Conservation (phyloP, 2,113 vertebrate genomes). For the Archilochus colubris region DNA sequence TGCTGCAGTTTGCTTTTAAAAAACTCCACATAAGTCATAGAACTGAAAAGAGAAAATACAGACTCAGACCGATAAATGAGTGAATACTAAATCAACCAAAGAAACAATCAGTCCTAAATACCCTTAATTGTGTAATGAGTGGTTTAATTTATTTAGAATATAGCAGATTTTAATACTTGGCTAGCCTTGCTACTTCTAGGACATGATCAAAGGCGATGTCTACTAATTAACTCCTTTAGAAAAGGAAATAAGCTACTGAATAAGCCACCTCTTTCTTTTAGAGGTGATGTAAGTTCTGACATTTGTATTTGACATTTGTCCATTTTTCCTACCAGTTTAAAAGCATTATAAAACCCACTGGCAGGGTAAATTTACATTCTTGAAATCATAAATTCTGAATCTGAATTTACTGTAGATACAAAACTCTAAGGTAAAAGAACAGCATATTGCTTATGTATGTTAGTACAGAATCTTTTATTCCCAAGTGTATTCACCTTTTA, state of each 20-base stretch:
- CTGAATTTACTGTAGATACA: background rate
- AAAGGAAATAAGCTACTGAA: background rate
- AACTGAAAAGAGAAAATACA: background rate
- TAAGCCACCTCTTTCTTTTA: background rate
- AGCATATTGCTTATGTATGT: background rate
- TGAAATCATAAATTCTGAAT: background rate
- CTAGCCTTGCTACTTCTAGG: background rate
- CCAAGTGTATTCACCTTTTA: background rate
- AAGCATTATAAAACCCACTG: background rate
- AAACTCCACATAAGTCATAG: background rate
- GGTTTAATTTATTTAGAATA: background rate
- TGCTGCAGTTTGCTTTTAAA: background rate
- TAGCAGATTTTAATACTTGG: background rate
- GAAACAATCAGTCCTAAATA: conserved; percentile 5
- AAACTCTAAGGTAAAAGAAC: background rate
- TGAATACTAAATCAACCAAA: background rate
- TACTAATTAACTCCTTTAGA: background rate
- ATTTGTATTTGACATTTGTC: background rate
- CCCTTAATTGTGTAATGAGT: background rate
- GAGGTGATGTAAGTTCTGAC: background rate
- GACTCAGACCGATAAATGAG: background rate
- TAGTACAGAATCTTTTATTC: background rate
- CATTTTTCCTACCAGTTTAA: background rate
- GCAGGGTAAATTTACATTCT: background rate
- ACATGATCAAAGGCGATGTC: background rate